phyloP scores from a whole-genome alignment of 2,888 invertebrate genomes.

The Synanthedon vespiformis region DNA sequence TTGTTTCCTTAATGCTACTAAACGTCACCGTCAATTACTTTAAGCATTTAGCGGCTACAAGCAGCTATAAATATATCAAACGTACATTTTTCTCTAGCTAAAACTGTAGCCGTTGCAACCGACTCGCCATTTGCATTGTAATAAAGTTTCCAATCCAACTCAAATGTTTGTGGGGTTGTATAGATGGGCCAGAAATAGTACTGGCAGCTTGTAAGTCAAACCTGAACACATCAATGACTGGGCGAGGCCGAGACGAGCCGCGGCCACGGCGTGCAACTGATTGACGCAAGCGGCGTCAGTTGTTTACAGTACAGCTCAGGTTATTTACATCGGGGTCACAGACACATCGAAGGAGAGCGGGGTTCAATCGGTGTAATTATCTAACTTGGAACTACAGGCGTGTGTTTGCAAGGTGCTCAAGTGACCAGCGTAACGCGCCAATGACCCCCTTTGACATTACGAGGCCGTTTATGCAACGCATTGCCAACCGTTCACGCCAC shows the following conservation, averaged over 20 bases:
- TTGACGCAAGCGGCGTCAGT: constrained; percentile 61
- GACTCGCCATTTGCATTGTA: constrained; percentile 11
- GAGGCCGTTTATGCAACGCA: constrained; percentile 65
- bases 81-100: neutral
- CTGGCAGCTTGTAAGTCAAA: constrained; percentile 23
- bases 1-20: neutral
- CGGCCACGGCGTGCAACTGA: constrained; percentile 29
- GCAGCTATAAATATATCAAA: neutral
- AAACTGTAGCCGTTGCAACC: neutral
- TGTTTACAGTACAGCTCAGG: constrained; percentile 65
- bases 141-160: constrained; percentile 18
- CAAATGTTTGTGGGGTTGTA: constrained; percentile 12
- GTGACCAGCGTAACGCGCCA: constrained; percentile 46
- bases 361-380: constrained; percentile 59
- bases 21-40: neutral
- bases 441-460: constrained; percentile 62
- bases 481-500: constrained; percentile 41
- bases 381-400: constrained; percentile 28
- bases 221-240: constrained; percentile 34
- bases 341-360: constrained; percentile 62
- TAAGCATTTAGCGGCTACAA: neutral
- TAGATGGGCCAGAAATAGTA: constrained; percentile 26
- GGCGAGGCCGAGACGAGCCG: constrained; percentile 16
- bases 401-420: constrained; percentile 5
- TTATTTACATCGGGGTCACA: constrained; percentile 71